Conservation (phyloP, 2,888 invertebrate species). For the Trachelus troglodyta region DNA sequence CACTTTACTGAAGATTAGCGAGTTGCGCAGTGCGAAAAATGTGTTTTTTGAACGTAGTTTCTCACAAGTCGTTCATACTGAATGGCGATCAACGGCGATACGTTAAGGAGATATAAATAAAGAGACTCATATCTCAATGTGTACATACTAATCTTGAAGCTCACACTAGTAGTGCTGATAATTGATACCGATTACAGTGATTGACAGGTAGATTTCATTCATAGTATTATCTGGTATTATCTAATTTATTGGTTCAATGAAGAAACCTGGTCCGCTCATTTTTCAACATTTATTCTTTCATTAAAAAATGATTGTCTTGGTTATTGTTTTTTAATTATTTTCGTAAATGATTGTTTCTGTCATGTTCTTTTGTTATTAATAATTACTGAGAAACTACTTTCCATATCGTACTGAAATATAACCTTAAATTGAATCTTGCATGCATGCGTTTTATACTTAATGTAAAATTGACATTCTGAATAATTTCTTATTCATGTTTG, state of each 20-base stretch:
- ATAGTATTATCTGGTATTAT: not conserved
- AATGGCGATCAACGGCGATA: not conserved
- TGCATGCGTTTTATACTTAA: not conserved
- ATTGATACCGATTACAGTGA: not conserved
- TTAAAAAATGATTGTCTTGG: not conserved
- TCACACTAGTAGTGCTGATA: not conserved
- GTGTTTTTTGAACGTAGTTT: not conserved
- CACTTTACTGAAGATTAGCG: not conserved
- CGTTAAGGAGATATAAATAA: not conserved
- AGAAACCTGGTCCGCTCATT: not conserved
- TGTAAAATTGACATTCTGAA: not conserved
- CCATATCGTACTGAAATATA: not conserved
- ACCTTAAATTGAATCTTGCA: not conserved
- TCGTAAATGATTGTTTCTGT: not conserved
- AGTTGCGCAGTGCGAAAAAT: not conserved
- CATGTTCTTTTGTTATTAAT: not conserved
- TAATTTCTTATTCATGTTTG: not conserved
- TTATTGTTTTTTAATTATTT: not conserved
- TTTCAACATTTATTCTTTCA: not conserved
- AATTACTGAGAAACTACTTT: not conserved
- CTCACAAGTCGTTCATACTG: not conserved
- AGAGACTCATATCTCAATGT: not conserved
- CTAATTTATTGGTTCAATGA: not conserved
- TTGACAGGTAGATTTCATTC: not conserved
- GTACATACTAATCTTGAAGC: not conserved